A percentile compares a stretch with the other conserved stretches of the same genome.
These are phyloP conservation scores for Antheraea yamamai DNA, from an alignment of 2,888 invertebrate genomes.

Conservation along the genomic window DNA sequence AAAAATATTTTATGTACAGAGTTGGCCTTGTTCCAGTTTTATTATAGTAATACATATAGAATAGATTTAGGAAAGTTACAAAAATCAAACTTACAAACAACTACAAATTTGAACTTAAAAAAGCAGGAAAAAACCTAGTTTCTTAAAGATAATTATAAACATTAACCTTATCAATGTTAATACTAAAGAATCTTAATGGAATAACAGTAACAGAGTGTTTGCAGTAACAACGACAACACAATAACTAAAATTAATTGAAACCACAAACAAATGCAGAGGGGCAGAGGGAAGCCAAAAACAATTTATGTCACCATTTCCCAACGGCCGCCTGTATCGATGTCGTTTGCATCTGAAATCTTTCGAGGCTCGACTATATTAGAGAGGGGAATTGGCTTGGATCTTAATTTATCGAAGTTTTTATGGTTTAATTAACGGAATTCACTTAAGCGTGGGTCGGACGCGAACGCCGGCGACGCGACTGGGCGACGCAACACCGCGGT, in stretches of 20 bases:
- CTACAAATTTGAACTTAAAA: no score
- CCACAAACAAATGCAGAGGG: constrained; percentile 70
- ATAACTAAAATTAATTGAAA: constrained; percentile 68
- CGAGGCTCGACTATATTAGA: constrained; percentile 73
- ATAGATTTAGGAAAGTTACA: no score
- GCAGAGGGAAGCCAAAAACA: constrained; percentile 51
- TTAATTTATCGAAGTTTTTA: constrained; percentile 84
- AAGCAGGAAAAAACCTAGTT: not conserved
- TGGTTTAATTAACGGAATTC: constrained; percentile 84
- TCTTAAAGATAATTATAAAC: not conserved
- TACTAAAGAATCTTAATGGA: constrained; percentile 48
- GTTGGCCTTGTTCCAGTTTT: no score
- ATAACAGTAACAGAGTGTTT: constrained; percentile 49
- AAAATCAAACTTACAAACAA: no score
- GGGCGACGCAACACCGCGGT: constrained; percentile 54
- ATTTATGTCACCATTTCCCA: constrained; percentile 63
- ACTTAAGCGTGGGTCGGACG: constrained; percentile 66
- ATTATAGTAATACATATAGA: no score
- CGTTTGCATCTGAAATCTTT: constrained; percentile 81
- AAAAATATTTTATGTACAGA: no score
- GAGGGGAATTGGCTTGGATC: constrained; percentile 81
- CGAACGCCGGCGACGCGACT: constrained; percentile 41
- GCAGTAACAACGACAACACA: constrained; percentile 44
- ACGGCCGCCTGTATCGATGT: constrained; percentile 68
- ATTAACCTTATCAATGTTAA: constrained; percentile 34